Evolutionary conservation across 92 coral and sea anemone genomes (phyloP).

Genomic region (Epizoanthus scotinus): DNA sequence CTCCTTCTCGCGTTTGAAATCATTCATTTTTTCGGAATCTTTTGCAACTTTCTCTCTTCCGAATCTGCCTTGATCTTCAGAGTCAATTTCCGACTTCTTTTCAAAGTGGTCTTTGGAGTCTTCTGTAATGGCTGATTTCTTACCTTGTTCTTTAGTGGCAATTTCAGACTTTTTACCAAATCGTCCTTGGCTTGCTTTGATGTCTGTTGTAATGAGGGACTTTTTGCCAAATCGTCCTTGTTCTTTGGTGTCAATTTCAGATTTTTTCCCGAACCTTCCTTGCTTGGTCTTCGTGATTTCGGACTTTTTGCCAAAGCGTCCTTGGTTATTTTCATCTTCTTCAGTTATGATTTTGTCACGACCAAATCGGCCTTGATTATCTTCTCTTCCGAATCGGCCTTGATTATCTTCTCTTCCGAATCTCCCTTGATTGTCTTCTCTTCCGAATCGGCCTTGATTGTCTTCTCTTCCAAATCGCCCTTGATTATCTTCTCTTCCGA

Average conservation of each 20-base stretch:
- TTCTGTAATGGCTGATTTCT: not conserved
- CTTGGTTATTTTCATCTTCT: constrained; percentile 1
- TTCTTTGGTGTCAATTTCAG: not conserved
- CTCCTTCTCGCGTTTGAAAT: constrained; percentile 3
- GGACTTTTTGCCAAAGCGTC: not conserved
- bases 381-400: constrained; percentile 32
- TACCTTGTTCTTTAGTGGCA: constrained; percentile 14
- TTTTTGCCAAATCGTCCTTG: constrained; percentile 29
- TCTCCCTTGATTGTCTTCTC: constrained; percentile 24
- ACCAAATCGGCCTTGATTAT: constrained; percentile 34
- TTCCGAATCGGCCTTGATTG: constrained; percentile 28
- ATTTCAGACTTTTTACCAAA: constrained; percentile 37
- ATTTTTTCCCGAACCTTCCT: constrained; percentile 10
- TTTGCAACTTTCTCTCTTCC: not conserved
- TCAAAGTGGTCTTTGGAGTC: not conserved
- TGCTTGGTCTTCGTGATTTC: constrained; percentile 20
- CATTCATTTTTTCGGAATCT: not conserved
- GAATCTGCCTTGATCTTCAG: not conserved
- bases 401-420: constrained; percentile 23
- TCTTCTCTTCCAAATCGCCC: constrained; percentile 32
- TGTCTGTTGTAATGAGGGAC: not conserved
- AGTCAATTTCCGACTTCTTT: not conserved
- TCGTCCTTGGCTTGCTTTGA: constrained; percentile 15
- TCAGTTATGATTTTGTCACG: constrained; percentile 9
- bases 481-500: constrained; percentile 25